A percentile compares a stretch with the other conserved stretches of the same genome.
These are phyloP conservation scores for Lottia gigantea DNA, from an alignment of 2,888 invertebrate species.

Conservation along the genomic window DNA sequence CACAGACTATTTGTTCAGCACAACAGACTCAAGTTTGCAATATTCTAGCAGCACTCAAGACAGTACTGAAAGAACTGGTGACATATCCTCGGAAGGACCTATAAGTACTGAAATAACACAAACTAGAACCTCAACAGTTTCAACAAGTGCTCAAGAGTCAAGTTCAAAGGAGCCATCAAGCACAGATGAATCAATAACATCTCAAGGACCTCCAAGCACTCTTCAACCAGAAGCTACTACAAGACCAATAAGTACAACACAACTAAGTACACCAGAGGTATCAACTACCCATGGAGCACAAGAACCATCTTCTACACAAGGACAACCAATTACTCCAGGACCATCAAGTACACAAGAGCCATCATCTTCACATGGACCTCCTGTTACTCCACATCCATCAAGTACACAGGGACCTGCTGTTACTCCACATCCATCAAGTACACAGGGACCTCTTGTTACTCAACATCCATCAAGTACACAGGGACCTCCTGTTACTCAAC, in stretches of 20 bases:
- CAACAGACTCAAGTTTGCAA: constrained; percentile 11
- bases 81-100: background rate
- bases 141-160: background rate
- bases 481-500: too few species aligned
- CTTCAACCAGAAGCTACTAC: constrained; percentile 15
- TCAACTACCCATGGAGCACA: constrained; percentile 12
- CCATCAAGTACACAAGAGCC: constrained; percentile 6
- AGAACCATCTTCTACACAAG: constrained; percentile 18
- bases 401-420: too few species aligned
- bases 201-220: constrained; percentile 1
- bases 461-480: too few species aligned
- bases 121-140: background rate
- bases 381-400: too few species aligned
- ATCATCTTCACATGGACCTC: too few species aligned
- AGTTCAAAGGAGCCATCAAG: background rate
- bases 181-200: constrained; percentile 7
- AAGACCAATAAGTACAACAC: constrained; percentile 17
- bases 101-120: background rate
- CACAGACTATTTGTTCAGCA: constrained; percentile 10
- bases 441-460: too few species aligned
- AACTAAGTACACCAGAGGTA: constrained; percentile 2
- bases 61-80: too few species aligned
- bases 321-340: too few species aligned
- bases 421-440: too few species aligned
- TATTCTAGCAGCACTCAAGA: too few species aligned